Conservation (phyloP, 2,888 invertebrate species). For the Philopedon plagiatum region DNA sequence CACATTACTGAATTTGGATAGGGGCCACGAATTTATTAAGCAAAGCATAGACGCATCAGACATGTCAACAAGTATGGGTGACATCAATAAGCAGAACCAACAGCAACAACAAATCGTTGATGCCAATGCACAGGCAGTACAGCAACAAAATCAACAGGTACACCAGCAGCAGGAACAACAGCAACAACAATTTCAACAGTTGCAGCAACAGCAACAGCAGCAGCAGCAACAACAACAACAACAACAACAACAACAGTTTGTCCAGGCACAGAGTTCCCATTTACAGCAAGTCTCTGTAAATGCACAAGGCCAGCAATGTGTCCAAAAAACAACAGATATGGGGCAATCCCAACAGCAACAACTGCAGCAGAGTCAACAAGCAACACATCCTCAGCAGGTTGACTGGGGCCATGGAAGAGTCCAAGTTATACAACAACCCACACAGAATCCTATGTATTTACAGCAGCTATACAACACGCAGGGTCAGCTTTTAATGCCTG, state of each 20-base stretch:
- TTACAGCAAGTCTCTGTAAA: conserved; percentile 57
- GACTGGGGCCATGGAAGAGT: conserved; percentile 83
- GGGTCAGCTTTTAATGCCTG: conserved; percentile 85
- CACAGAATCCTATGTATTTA: conserved; percentile 82
- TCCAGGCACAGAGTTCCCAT: conserved; percentile 55
- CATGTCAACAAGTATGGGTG: conserved; percentile 62
- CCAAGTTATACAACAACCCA: conserved; percentile 87
- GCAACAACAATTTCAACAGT: conserved; percentile 69
- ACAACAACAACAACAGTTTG: conserved; percentile 63
- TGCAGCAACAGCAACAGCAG: conserved; percentile 66
- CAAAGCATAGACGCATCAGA: conserved; percentile 55
- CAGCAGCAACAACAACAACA: conserved; percentile 60
- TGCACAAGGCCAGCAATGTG: conserved; percentile 65
- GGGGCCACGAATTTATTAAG: conserved; percentile 64
- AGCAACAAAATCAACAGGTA: conserved; percentile 71
- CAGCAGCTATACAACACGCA: conserved; percentile 87
- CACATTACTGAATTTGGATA: conserved; percentile 76
- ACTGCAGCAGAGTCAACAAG: conserved; percentile 76
- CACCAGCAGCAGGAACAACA: conserved; percentile 74
- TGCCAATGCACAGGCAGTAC: conserved; percentile 65
- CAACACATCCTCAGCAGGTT: conserved; percentile 71
- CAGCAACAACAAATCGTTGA: conserved; percentile 61
- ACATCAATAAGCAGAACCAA: conserved; percentile 61
- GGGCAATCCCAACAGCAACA: conserved; percentile 61
- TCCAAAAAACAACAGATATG: conserved; percentile 64